Evolutionary conservation across 1,140 invertebrate species (phyloP).

Genomic region (Scaptomyza hsui): DNA sequence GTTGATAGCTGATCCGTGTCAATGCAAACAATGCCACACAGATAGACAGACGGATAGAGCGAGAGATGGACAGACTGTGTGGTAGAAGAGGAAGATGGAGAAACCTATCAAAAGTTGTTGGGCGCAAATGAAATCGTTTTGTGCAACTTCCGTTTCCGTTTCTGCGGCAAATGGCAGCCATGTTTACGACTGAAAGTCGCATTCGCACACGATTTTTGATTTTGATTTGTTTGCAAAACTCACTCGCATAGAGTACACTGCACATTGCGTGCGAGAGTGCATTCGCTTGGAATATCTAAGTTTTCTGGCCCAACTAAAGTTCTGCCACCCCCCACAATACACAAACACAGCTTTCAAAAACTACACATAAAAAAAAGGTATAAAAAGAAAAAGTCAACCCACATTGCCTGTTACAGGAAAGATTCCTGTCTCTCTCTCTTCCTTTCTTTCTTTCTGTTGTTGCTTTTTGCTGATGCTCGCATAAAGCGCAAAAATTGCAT

Average conservation of each 20-base stretch:
- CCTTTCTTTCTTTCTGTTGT: slow-evolving; percentile 14
- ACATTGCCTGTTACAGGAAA: not conserved
- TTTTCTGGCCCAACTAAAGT: slow-evolving; percentile 57
- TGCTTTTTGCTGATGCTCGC: slow-evolving; percentile 66
- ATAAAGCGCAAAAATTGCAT: slow-evolving; percentile 75
- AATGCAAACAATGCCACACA: slow-evolving; percentile 63
- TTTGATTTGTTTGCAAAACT: slow-evolving; percentile 80
- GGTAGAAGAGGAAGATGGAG: not conserved
- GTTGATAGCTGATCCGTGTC: slow-evolving; percentile 66
- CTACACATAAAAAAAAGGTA: not conserved
- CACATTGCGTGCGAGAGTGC: slow-evolving; percentile 54
- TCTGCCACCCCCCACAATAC: slow-evolving; percentile 8
- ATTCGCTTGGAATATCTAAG: slow-evolving; percentile 79
- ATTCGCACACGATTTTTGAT: slow-evolving; percentile 78
- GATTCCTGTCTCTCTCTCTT: too few relatives aligned
- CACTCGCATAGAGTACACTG: slow-evolving; percentile 31
- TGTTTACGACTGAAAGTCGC: slow-evolving; percentile 70
- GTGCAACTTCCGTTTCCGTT: slow-evolving; percentile 72
- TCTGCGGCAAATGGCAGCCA: slow-evolving; percentile 32
- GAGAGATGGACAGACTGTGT: not conserved
- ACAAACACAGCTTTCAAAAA: slow-evolving; percentile 2
- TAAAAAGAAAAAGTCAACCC: not conserved
- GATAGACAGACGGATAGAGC: slow-evolving; percentile 30
- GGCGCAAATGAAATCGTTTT: slow-evolving; percentile 79
- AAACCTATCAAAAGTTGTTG: slow-evolving; percentile 72